phyloP scores from a whole-genome alignment of 53 echinoderm and acorn worm genomes.

The Holothuria scabra region DNA sequence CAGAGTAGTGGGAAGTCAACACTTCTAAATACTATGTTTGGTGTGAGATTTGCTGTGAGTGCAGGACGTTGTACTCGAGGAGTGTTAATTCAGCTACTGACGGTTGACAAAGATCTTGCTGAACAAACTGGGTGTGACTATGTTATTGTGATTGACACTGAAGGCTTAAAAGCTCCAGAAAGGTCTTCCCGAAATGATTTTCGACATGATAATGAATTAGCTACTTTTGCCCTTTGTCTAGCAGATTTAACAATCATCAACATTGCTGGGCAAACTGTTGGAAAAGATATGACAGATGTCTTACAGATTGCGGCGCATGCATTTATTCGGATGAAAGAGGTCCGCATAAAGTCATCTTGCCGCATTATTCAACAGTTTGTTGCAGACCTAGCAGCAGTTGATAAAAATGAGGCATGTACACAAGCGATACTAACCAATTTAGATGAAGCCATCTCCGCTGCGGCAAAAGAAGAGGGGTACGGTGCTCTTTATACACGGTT shows the following conservation, averaged over 20 bases:
- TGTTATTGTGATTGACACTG: conserved; percentile 48
- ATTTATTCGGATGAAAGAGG: conserved; percentile 43
- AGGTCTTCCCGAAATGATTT: conserved; percentile 14
- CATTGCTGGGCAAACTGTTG: conserved; percentile 25
- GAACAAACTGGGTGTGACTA: conserved; percentile 32
- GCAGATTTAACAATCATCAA: conserved; percentile 40
- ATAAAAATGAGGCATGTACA: conserved; percentile 32
- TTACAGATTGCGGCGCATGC: conserved; percentile 45
- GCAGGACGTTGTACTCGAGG: conserved; percentile 56
- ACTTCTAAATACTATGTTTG: conserved; percentile 39
- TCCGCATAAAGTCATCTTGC: conserved; percentile 29
- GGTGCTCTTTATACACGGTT: background rate
- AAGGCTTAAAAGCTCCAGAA: conserved; percentile 55
- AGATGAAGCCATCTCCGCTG: conserved; percentile 24
- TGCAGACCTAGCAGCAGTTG: conserved; percentile 12
- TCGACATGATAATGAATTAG: conserved; percentile 36
- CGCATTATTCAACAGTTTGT: conserved; percentile 33
- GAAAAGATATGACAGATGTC: conserved; percentile 29
- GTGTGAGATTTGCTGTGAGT: conserved; percentile 42
- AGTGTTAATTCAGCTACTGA: conserved; percentile 39
- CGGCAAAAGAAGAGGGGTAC: conserved; percentile 15
- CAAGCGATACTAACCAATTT: background rate
- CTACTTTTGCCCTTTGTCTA: conserved; percentile 40
- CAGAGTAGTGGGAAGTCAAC: conserved; percentile 58
- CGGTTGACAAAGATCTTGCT: conserved; percentile 19